Evolutionary conservation across 2,888 invertebrate species (phyloP).

Genomic region (Tachystola acroxantha): DNA sequence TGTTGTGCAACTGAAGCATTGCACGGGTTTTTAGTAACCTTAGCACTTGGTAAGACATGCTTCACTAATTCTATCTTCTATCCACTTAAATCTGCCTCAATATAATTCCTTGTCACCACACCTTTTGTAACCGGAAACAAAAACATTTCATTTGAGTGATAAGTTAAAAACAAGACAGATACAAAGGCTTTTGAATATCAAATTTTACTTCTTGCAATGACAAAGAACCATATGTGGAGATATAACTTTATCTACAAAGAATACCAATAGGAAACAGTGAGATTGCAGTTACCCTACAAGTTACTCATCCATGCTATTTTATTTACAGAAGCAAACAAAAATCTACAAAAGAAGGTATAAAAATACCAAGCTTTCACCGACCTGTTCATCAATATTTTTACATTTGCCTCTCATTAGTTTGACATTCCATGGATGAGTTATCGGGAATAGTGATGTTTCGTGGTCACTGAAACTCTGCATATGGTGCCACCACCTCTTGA

Average conservation of each 20-base stretch:
- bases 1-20: constrained; percentile 43
- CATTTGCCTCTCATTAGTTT: constrained; percentile 26
- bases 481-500: constrained; percentile 80
- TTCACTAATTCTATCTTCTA: constrained; percentile 38
- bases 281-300: too few relatives aligned
- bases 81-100: constrained; percentile 28
- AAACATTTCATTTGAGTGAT: constrained; percentile 16
- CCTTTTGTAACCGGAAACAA: constrained; percentile 53
- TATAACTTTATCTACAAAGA: constrained; percentile 20
- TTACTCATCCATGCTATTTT: constrained; percentile 3
- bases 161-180: background rate
- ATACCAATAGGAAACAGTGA: constrained; percentile 8
- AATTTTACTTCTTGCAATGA: constrained; percentile 36
- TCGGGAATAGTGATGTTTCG: constrained; percentile 66
- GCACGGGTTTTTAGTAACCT: constrained; percentile 39
- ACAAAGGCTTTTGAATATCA: too few relatives aligned
- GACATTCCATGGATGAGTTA: constrained; percentile 30
- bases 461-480: constrained; percentile 76
- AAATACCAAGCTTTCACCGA: constrained; percentile 28
- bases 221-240: constrained; percentile 58
- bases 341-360: constrained; percentile 12
- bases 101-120: constrained; percentile 65
- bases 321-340: constrained; percentile 11
- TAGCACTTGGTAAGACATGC: constrained; percentile 53
- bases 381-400: constrained; percentile 47